Evolutionary conservation across 2,113 vertebrate species (phyloP).

Genomic region (Rutilus rutilus): DNA sequence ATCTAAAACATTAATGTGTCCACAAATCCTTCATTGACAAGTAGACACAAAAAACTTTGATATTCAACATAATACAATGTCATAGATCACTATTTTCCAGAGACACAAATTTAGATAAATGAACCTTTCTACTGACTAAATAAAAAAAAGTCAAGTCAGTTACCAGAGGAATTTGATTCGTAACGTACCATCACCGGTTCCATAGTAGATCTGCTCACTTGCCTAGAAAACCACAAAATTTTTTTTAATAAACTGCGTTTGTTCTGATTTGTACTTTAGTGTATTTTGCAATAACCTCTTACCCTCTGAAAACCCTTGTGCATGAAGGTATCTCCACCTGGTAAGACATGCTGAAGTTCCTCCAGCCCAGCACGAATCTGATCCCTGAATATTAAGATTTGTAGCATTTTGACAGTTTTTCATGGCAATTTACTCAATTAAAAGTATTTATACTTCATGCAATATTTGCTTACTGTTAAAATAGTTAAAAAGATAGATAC

Average conservation of each 20-base stretch:
- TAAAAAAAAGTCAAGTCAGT: background rate
- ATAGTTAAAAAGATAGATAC: background rate
- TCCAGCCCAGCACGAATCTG: conserved; percentile 91
- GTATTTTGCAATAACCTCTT: conserved; percentile 50
- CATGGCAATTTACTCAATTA: background rate
- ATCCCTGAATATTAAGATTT: conserved; percentile 76
- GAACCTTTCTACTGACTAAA: no score
- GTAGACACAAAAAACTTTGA: no score
- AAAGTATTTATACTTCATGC: background rate
- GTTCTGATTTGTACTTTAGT: background rate
- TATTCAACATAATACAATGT: no score
- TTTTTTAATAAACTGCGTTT: background rate
- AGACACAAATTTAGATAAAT: no score
- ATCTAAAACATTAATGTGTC: no score
- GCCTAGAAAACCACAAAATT: conserved; percentile 79
- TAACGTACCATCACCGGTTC: conserved; percentile 88
- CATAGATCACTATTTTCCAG: no score
- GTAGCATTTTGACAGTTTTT: background rate
- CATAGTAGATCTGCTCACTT: conserved; percentile 97
- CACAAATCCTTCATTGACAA: no score
- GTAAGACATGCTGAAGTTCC: conserved; percentile 88
- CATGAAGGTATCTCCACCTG: conserved; percentile 96
- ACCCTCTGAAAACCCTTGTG: conserved; percentile 93
- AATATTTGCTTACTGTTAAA: background rate
- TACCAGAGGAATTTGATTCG: background rate